Conservation (phyloP, 1,140 invertebrate species). For the Oryctes rhinoceros region DNA sequence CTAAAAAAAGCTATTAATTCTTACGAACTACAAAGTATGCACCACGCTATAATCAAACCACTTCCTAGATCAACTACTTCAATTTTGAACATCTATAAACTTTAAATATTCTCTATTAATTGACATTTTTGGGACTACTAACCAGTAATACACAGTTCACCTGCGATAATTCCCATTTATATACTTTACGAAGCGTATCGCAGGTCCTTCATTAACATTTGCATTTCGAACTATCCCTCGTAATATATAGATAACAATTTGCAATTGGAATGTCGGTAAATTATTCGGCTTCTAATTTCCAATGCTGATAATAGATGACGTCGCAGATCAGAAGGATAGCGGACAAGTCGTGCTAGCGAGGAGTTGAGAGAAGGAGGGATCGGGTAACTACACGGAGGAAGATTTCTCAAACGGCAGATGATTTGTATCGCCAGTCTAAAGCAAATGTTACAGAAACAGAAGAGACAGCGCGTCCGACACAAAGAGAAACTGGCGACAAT, state of each 20-base stretch:
- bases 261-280: constrained; percentile 35
- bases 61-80: too few species aligned
- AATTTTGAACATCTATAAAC: too few species aligned
- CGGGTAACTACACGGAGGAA: constrained; percentile 8
- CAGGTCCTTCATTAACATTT: neutral
- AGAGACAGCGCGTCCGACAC: constrained; percentile 45
- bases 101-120: too few species aligned
- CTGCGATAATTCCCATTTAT: neutral
- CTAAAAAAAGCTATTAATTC: too few species aligned
- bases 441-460: constrained; percentile 53
- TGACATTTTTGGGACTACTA: too few species aligned
- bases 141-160: neutral
- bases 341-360: neutral
- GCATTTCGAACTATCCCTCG: neutral
- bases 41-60: too few species aligned
- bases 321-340: neutral
- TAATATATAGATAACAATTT: constrained; percentile 9
- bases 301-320: constrained; percentile 17
- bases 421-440: constrained; percentile 53
- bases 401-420: constrained; percentile 48
- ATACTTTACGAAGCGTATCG: neutral
- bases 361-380: neutral
- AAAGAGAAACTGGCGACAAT: constrained; percentile 53
- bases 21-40: too few species aligned
- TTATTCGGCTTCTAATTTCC: constrained; percentile 38